Base-by-base conservation (phyloP, 2,888 invertebrate species). In the Andrena fulva region DNA sequence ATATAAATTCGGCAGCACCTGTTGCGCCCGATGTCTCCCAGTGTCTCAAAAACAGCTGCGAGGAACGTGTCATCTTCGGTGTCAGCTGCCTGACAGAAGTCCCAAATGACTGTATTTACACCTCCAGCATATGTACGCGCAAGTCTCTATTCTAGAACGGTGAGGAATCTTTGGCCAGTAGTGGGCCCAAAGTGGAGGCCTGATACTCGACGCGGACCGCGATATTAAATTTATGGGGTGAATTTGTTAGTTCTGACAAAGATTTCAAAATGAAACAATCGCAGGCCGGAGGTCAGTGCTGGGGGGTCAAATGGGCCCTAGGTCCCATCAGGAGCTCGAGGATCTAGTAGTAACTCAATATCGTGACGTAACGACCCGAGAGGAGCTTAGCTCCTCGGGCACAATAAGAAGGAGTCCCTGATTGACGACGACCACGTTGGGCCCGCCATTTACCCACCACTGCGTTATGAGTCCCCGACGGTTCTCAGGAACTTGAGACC, bases 401-500 rank as follows among this genome's bases (percentile, higher is more conserved):
- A 66, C 59, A 77, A 64, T 60, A 67, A 70, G 66, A 54, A 77
- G 54, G n/a, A 66, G 67, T 60, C 78, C n/a, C 52, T 70, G 79
- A 82, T 70, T 42, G 73, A 64, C 64, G 52, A 54, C 70, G 67
- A 62, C 20, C 62, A 67, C 79, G 75, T 69, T 29, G 74, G 70
- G 54, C 29, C 27, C 35, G 72, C 59, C 73, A 68, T 82, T 75
- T 80, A 79, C 52, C 27, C 33, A 59, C 66, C 42, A 70, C 73
- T 75, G 80, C 82, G 83, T 87, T 84, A 87, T 77, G 82, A 85
- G 86, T 71, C 84, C 81, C 80, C 85, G 75, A 80, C 69, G 79
- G 87, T 91, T 91, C 91, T 91, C 91, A 90, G 90, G 91, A 91
- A 91, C 89, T 89, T 89, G 91, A 91, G 91, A 91, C 91, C 91